Base-by-base conservation (phyloP, 2,113 vertebrate species). In the Burhinus bistriatus region DNA sequence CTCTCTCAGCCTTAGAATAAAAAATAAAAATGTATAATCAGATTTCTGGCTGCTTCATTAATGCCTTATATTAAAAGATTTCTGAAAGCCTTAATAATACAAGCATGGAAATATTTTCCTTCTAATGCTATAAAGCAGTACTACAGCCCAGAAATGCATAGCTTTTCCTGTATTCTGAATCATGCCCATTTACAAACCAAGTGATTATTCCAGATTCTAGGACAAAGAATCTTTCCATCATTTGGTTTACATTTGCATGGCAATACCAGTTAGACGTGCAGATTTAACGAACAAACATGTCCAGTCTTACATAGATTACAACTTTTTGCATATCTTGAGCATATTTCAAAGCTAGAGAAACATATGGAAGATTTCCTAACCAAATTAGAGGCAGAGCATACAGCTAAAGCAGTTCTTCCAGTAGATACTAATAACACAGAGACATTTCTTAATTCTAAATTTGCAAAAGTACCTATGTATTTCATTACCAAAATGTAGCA, bases 311-410 rank as follows among this genome's bases (percentile, higher is more conserved):
- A 90, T 3, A 94, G 90, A 97, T 92, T 92, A 88, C 40, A 83
- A 72, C 30, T 90, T 93, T 90, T 95, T 97, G 93, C 95, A 92
- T 96, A 96, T 80, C 91, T 87, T 72, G 44, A 88, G 85, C 62
- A 52, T 68, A 82, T 95, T 94, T 95, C 83, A 95, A 96, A 95
- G 94, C 78, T 22, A 47, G 44, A 87, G 77, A 90, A 95, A 73
- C 58, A 51, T 18, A 95, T 36, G 40, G 47, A 93, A 93, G 66
- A 92, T 73, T 90, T 95, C 80, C 75, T 90, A 93, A 96, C 77
- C 94, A 95, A 97, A 96, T 94, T 10, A 80, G 86, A 95, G 59
- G 71, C 75, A 95, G 75, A 90, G 52, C 57, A 80, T 10, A 95
- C 16, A 95, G 83, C 5, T 92, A 72, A 92, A 95, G 94, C 54